Evolutionary conservation across 2,797 vertebrate genomes (phyloP), one percentile per base, ranked within the genome.

Genomic region (Rhinella marina): DNA sequence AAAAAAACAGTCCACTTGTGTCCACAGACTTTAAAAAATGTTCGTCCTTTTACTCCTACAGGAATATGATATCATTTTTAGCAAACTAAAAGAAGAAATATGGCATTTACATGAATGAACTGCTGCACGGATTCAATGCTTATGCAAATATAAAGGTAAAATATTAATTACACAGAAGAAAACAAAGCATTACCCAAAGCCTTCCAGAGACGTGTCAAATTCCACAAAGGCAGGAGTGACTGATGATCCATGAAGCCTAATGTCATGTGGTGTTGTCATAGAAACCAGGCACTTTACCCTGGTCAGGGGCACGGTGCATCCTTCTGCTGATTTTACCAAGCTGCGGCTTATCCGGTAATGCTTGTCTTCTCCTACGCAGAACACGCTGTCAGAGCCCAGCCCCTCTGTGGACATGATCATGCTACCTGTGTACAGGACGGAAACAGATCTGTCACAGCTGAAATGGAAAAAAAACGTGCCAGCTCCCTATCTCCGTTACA

Each of bases 211-310:
- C 0, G 96, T 96, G 94, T 99, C 98, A 86, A 99, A 99, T 95
- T 99, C 98, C 82, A 99, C 96, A 90, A 98, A 99, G 0, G 97
- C 97, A 0, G 98, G 98, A 0, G 95, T 99, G 90, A 98, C 97
- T 0, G 97, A 96, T 1, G 97, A 98, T 1, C 98, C 98, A 0
- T 99, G 97, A 91, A 99, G 97, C 84, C 98, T 96, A 93, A 99
- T 99, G 92, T 99, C 98, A 0, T 99, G 98, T 19, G 98, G 98
- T 13, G 98, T 99, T 50, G 98, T 99, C 98, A 99, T 99, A 91
- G 98, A 99, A 78, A 99, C 98, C 91, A 99, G 95, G 91, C 98
- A 99, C 92, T 99, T 99, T 89, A 99, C 98, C 57, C 98, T 95
- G 2, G 98, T 99, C 89, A 99, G 95, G 56, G 98, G 98, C 12